A percentile compares a stretch with the other conserved stretches of the same genome.
These are phyloP conservation scores for Zygogramma bicolorata DNA, from an alignment of 2,888 invertebrate genomes.

Conservation along the genomic window DNA sequence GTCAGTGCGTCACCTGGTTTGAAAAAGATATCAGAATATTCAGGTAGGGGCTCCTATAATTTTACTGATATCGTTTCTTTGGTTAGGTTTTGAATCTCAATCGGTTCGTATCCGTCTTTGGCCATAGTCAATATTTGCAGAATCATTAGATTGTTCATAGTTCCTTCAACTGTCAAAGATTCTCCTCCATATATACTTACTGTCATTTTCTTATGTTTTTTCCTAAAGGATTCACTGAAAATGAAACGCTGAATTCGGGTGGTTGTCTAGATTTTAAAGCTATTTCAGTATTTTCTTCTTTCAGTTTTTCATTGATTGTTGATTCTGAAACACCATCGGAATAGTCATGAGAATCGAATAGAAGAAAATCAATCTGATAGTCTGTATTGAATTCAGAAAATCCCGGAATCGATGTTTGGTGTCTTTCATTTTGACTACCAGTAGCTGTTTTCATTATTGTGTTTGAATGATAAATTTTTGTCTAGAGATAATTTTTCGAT, in stretches of 20 bases:
- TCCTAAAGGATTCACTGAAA: background rate
- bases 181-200: conserved; percentile 13
- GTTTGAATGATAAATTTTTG: background rate
- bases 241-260: background rate
- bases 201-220: background rate
- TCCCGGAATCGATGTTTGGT: conserved; percentile 22
- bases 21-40: conserved; percentile 25
- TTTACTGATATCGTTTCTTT: background rate
- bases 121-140: background rate
- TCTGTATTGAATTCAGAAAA: conserved; percentile 22
- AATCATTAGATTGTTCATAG: background rate
- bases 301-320: background rate
- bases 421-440: background rate
- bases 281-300: background rate
- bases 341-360: conserved; percentile 31
- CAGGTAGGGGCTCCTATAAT: background rate
- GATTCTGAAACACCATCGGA: conserved; percentile 36
- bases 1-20: conserved; percentile 13
- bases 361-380: conserved; percentile 15
- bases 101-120: background rate
- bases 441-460: background rate
- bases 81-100: background rate
- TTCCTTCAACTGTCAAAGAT: background rate
- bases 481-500: conserved; percentile 28
- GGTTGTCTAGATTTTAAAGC: conserved; percentile 6